Evolutionary conservation across 1,140 invertebrate genomes (phyloP).

Genomic region (Cotesia vestalis): DNA sequence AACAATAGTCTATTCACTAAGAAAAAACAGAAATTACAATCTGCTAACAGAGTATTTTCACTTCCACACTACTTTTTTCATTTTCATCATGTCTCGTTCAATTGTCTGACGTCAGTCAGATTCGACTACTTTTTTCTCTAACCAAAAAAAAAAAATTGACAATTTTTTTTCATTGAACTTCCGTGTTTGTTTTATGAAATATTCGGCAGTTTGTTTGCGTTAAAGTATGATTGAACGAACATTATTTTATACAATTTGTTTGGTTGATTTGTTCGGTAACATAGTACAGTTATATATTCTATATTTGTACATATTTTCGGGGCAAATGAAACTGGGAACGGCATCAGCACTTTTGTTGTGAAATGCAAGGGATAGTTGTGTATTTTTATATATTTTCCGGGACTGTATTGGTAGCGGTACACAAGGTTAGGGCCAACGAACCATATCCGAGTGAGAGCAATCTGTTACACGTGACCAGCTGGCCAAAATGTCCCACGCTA

Average conservation of each 20-base stretch:
- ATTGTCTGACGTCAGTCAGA: not conserved
- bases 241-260: constrained; percentile 18
- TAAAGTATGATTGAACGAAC: constrained; percentile 24
- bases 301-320: not conserved
- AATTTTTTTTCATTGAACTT: not conserved
- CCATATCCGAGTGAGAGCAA: constrained; percentile 38
- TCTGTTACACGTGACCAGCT: constrained; percentile 49
- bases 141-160: not conserved
- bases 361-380: too few species aligned
- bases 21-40: too few species aligned
- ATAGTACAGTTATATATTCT: not conserved
- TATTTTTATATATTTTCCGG: constrained; percentile 21
- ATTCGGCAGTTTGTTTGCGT: not conserved
- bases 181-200: not conserved
- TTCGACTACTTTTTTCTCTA: too few species aligned
- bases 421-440: constrained; percentile 35
- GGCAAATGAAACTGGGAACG: too few species aligned
- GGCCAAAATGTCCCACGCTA: constrained; percentile 49
- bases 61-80: not conserved
- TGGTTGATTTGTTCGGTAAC: constrained; percentile 7
- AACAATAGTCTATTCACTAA: too few species aligned
- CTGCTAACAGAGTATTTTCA: not conserved
- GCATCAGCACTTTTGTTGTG: too few species aligned
- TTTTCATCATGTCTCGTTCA: not conserved
- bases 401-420: constrained; percentile 20